Conservation (phyloP, 1,140 invertebrate genomes). For the Meteorus sp. region DNA sequence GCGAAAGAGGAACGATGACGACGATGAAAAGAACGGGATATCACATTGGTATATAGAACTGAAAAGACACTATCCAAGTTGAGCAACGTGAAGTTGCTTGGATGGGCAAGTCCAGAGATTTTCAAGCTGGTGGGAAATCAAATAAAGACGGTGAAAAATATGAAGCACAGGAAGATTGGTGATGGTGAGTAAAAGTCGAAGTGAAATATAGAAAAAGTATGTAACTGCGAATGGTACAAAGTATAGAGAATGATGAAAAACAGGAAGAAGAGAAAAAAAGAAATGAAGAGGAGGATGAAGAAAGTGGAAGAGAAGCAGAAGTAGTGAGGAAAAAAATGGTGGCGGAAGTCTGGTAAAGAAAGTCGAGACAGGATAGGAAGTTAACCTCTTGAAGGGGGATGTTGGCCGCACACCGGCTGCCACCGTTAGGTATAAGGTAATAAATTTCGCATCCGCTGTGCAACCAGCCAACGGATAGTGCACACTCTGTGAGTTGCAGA, state of each 20-base stretch:
- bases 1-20: neutral
- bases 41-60: neutral
- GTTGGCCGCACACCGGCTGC: conserved; percentile 3
- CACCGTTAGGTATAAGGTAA: conserved; percentile 16
- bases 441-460: conserved; percentile 21
- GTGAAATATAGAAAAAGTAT: neutral
- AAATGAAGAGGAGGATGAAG: neutral
- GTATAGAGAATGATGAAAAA: neutral
- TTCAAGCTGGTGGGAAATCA: conserved; percentile 1
- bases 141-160: conserved; percentile 12
- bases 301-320: conserved; percentile 4
- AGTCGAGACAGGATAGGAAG: conserved; percentile 19
- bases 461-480: conserved; percentile 10
- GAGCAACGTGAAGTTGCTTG: neutral
- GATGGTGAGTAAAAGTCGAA: no score
- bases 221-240: neutral
- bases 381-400: conserved; percentile 5
- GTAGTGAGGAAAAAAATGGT: neutral
- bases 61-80: neutral
- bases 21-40: neutral
- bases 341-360: conserved; percentile 3
- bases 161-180: no score
- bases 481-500: neutral
- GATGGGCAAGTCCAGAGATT: conserved; percentile 9
- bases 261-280: neutral